Percentiles rank a stretch among this genome's conserved stretches.
phyloP scores from a whole-genome alignment of 2,797 vertebrate species.

The Acridotheres tristis region DNA sequence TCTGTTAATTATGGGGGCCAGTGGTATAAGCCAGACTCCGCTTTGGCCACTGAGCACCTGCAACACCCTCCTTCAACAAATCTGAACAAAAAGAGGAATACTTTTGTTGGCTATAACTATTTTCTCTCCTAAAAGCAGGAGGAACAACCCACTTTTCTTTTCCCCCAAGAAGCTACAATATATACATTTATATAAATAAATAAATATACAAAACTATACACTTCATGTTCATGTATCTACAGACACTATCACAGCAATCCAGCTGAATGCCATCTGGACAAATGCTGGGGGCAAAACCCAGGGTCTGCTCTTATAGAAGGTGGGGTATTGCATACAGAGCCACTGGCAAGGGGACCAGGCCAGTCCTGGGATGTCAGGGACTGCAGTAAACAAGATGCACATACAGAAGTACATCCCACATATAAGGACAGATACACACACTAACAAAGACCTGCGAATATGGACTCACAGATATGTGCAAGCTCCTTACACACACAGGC shows the following conservation, averaged over 20 bases:
- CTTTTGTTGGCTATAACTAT: neutral
- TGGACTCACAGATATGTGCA: accelerated
- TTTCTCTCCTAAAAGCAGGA: neutral
- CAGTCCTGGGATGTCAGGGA: neutral
- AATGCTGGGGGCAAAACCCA: neutral
- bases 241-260: neutral
- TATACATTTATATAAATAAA: neutral
- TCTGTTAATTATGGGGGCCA: neutral
- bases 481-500: accelerated
- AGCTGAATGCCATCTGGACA: neutral
- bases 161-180: neutral
- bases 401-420: neutral
- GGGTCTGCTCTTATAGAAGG: neutral
- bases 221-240: neutral
- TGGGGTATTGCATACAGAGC: accelerated
- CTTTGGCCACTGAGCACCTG: accelerated
- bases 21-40: neutral
- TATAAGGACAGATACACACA: accelerated
- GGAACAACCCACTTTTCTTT: neutral
- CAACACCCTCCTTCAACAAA: neutral
- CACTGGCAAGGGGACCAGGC: accelerated
- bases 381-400: neutral
- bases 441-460: accelerated
- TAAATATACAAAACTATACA: neutral
- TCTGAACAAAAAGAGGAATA: neutral